These are phyloP conservation scores for Melinopterus prodromus DNA, from an alignment of 2,888 invertebrate genomes.

Conservation along the genomic window DNA sequence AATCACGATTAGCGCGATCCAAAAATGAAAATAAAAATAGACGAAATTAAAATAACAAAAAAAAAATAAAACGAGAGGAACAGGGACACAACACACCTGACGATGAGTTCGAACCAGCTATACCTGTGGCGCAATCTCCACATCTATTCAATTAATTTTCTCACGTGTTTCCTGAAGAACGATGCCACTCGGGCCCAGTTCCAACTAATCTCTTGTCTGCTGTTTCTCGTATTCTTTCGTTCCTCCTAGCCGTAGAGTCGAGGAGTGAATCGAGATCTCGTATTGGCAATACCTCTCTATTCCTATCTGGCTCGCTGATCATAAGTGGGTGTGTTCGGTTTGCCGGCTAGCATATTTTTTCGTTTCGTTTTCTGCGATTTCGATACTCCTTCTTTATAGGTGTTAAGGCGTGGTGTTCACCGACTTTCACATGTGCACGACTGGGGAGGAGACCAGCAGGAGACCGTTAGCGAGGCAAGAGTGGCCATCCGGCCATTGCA, in stretches of 20 bases:
- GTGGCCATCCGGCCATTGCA: neutral
- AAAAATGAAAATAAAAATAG: slow-evolving; percentile 9
- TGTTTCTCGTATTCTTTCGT: neutral
- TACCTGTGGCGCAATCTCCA: slow-evolving; percentile 10
- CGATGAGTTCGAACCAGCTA: slow-evolving; percentile 10
- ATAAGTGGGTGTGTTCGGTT: slow-evolving; percentile 28
- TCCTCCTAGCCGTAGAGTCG: neutral
- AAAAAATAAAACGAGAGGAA: neutral
- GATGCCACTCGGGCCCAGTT: slow-evolving; percentile 12
- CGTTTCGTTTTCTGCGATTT: slow-evolving; percentile 26
- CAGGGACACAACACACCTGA: slow-evolving; percentile 18
- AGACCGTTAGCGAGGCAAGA: neutral
- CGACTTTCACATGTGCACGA: slow-evolving; percentile 34
- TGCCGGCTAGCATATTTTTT: slow-evolving; percentile 12
- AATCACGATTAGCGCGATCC: slow-evolving; percentile 25
- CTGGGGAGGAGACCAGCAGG: neutral
- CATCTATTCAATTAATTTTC: slow-evolving; percentile 34
- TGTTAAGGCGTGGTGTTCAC: slow-evolving; percentile 35
- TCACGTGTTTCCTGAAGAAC: slow-evolving; percentile 31
- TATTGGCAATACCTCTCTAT: slow-evolving; percentile 18
- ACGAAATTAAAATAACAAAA: slow-evolving; percentile 1
- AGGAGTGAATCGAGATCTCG: neutral
- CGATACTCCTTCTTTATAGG: slow-evolving; percentile 34
- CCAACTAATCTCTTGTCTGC: slow-evolving; percentile 13
- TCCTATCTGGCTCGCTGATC: slow-evolving; percentile 20